A percentile compares a stretch with the other conserved stretches of the same genome.
Conservation (phyloP, 2,797 vertebrate genomes). For the Cyprinodon diabolis region DNA sequence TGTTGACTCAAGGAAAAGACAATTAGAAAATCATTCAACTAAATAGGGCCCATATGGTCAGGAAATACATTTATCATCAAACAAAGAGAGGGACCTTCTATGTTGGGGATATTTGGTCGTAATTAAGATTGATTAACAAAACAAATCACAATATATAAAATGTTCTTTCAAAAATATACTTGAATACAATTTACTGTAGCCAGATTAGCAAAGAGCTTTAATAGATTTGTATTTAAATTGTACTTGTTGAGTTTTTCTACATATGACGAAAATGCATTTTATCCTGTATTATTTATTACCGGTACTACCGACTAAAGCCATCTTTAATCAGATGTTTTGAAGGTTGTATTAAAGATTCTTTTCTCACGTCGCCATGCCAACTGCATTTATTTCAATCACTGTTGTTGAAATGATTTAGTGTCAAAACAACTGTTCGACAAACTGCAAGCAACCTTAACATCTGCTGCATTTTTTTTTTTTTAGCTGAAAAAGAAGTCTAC, state of each 20-base stretch:
- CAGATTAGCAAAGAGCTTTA: not conserved
- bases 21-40: slow-evolving; percentile 13
- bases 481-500: slow-evolving; percentile 4
- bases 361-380: slow-evolving; percentile 6
- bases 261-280: not conserved
- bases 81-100: not conserved
- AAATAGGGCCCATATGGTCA: slow-evolving; percentile 29
- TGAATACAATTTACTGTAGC: too few species aligned
- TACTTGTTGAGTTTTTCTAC: not conserved
- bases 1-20: slow-evolving; percentile 33
- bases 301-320: slow-evolving; percentile 7
- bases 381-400: slow-evolving; percentile 4
- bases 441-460: slow-evolving; percentile 33
- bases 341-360: not conserved
- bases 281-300: not conserved
- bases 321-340: slow-evolving; percentile 11
- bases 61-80: slow-evolving; percentile 14
- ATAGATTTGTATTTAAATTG: not conserved
- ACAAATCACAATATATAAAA: not conserved
- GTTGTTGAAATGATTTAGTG: slow-evolving; percentile 29
- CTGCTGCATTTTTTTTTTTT: slow-evolving; percentile 7
- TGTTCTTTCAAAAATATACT: not conserved
- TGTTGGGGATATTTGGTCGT: not conserved
- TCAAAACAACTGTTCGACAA: slow-evolving; percentile 27
- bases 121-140: not conserved